A percentile compares a stretch with the other conserved stretches of the same genome.
These are phyloP conservation scores for Sylvicapra grimmia DNA, from an alignment of 2,113 vertebrate genomes.

Conservation along the genomic window DNA sequence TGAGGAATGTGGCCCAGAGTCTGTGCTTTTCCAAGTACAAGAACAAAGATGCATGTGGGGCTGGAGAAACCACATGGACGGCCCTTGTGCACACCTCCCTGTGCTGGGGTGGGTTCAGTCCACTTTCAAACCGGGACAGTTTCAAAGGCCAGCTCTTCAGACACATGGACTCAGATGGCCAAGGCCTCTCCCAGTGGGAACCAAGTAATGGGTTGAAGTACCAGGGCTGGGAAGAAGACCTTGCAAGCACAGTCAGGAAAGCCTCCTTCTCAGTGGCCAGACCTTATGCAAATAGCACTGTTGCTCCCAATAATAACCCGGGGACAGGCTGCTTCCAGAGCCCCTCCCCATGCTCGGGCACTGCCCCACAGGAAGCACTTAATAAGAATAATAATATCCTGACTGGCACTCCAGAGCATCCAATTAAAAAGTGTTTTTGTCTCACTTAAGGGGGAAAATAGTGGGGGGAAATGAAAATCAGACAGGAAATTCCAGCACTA, in stretches of 20 bases:
- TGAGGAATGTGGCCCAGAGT: accelerated
- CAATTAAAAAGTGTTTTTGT: constrained; percentile 88
- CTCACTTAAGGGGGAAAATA: constrained; percentile 73
- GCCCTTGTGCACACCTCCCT: neutral
- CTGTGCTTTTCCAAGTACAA: neutral
- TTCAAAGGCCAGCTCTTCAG: neutral
- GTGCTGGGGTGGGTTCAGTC: no score
- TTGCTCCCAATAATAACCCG: constrained; percentile 66
- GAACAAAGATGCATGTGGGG: neutral
- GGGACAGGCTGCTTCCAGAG: constrained; percentile 50
- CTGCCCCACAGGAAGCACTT: constrained; percentile 90
- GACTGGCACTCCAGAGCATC: constrained; percentile 83
- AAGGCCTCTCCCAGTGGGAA: neutral
- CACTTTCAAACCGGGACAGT: neutral
- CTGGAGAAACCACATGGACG: accelerated
- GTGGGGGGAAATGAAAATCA: constrained; percentile 81
- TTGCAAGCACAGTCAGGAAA: constrained; percentile 14
- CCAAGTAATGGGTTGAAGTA: neutral
- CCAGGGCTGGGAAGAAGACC: constrained; percentile 40
- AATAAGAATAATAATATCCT: constrained; percentile 91
- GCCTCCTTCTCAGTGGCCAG: constrained; percentile 48
- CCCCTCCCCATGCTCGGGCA: constrained; percentile 76
- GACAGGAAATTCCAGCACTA: constrained; percentile 94
- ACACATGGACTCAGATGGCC: neutral
- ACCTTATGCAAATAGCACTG: constrained; percentile 61